Evolutionary conservation across 2,113 vertebrate species (phyloP).

Genomic region (Prunella fulvescens): DNA sequence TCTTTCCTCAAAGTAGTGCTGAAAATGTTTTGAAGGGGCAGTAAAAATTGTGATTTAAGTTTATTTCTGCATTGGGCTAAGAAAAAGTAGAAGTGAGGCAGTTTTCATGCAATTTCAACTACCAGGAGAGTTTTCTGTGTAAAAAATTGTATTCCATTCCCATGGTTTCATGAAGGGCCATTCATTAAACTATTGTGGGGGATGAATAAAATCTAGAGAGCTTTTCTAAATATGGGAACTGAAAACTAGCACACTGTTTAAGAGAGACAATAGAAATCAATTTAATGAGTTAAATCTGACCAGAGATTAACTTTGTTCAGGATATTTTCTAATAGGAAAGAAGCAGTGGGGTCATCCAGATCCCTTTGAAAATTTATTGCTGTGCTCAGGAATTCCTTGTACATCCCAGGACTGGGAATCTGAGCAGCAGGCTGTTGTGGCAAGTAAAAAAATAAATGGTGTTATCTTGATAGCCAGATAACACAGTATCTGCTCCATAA

Average conservation of each 20-base stretch:
- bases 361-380: constrained; percentile 83
- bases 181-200: not conserved
- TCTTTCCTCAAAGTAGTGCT: not conserved
- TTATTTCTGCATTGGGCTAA: not conserved
- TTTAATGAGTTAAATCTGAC: constrained; percentile 33
- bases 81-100: not conserved
- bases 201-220: not conserved
- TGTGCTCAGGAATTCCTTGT: constrained; percentile 81
- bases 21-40: not conserved
- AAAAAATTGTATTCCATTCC: not conserved
- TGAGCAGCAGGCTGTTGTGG: constrained; percentile 69
- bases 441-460: constrained; percentile 71
- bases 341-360: constrained; percentile 37
- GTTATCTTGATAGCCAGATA: constrained; percentile 94
- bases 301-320: not conserved
- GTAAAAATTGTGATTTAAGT: not conserved
- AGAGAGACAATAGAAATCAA: not conserved
- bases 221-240: not conserved
- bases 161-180: not conserved
- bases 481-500: constrained; percentile 81
- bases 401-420: constrained; percentile 78
- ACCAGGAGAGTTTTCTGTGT: not conserved
- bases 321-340: constrained; percentile 14
- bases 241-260: not conserved
- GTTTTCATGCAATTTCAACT: not conserved